Base-by-base conservation (phyloP, 2,797 vertebrate species). In the Todus mexicanus region DNA sequence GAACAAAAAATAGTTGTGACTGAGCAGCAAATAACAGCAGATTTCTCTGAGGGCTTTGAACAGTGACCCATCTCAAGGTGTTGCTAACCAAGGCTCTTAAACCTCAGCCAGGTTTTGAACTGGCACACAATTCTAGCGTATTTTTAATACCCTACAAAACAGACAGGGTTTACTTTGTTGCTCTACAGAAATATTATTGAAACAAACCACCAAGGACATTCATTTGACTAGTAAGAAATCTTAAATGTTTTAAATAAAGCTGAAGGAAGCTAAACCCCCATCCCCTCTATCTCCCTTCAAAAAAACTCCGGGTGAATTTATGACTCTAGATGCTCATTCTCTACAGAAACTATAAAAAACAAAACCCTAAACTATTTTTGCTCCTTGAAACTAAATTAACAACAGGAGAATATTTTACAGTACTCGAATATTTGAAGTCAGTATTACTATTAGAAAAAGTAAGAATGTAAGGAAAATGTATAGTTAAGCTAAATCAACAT, bases 21-120 rank as follows among this genome's bases (percentile, higher is more conserved):
- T 50, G 15, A 77, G 50, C 31, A 73, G 33, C 48, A 65, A 87
- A 26, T 31, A 77, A 31, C 27, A 73, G 51, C 57, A 73, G 20
- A 33, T 65, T 66, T 81, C 66, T 77, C 53, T 26, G n/a, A 40
- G 9, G n/a, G 47, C 43, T 76, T 45, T 40, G 64, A 68, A 35
- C 2, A 1, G 29, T 18, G 33, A 57, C 19, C 9, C 65, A 59
- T 13, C 11, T 6, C 2, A 0, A 18, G 18, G 14, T 43, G 43
- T 9, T 74, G 60, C n/a, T 79, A 37, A 42, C 37, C 42, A 57
- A 47, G 33, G 43, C 42, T 82, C 26, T 42, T 27, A 78, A 78
- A 82, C 23, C 7, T 63, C 35, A 18, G 31, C 57, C 72, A 25
- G 15, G 19, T 59, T 92, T 57, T 79, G 63, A 86, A 75, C 18